Percentiles rank a stretch among this genome's conserved stretches.
Conservation (phyloP, 2,797 vertebrate species). For the Acropternis orthonyx region DNA sequence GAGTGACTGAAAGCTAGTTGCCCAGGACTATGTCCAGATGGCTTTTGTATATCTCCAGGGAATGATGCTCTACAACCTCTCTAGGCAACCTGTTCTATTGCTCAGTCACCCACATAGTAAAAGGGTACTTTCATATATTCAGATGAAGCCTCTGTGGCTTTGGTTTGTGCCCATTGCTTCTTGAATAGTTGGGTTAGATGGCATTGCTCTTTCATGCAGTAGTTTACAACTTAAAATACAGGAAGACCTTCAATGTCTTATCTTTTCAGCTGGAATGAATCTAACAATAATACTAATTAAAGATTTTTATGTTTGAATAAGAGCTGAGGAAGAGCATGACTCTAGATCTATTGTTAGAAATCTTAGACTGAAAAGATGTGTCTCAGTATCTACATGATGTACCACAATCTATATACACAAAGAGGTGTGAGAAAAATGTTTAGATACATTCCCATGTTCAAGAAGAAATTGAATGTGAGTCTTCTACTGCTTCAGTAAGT, state of each 20-base stretch:
- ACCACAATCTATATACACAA: neutral
- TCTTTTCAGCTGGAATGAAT: neutral
- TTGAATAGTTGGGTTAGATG: neutral
- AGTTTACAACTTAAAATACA: neutral
- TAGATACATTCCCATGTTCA: neutral
- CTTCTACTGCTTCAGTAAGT: neutral
- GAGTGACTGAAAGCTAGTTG: neutral
- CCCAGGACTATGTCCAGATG: neutral
- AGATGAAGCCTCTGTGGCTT: neutral
- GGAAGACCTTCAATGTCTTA: neutral
- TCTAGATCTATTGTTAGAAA: neutral
- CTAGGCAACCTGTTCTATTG: neutral
- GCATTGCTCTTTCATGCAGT: neutral
- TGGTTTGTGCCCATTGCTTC: neutral
- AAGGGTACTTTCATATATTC: neutral
- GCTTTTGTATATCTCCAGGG: neutral
- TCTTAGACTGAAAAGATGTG: neutral
- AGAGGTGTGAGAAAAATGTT: neutral
- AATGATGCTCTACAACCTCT: neutral
- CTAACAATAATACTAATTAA: neutral
- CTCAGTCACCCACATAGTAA: neutral
- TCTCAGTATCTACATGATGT: neutral
- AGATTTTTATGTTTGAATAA: neutral
- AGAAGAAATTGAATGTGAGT: neutral
- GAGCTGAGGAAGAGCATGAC: neutral